Evolutionary conservation across 2,113 vertebrate species (phyloP).

Genomic region (Cottus gobio): DNA sequence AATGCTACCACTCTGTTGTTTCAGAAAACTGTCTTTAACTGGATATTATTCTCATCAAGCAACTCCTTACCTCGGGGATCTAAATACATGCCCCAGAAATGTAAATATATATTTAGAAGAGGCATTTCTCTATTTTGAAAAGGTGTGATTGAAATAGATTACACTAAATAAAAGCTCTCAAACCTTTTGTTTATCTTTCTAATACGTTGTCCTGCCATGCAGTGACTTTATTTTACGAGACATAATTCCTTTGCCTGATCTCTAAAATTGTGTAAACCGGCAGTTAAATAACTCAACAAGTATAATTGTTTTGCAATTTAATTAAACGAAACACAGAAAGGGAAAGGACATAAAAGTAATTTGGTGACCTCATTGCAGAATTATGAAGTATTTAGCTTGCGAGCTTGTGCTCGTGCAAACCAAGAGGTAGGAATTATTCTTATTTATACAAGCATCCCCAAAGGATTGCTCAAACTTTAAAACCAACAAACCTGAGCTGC

Average conservation of each 20-base stretch:
- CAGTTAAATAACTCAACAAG: slow-evolving; percentile 90
- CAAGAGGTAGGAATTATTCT: slow-evolving; percentile 89
- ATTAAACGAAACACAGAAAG: slow-evolving; percentile 91
- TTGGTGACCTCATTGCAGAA: slow-evolving; percentile 93
- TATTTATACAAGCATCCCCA: slow-evolving; percentile 90
- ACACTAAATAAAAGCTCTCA: slow-evolving; percentile 55
- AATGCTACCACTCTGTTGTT: slow-evolving; percentile 43
- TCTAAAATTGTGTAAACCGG: slow-evolving; percentile 88
- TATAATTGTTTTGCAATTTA: slow-evolving; percentile 89
- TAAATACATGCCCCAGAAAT: slow-evolving; percentile 22
- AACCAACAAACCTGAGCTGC: slow-evolving; percentile 87
- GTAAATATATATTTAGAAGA: slow-evolving; percentile 40
- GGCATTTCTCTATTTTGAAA: slow-evolving; percentile 29
- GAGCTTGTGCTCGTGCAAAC: slow-evolving; percentile 87
- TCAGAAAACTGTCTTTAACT: slow-evolving; percentile 31
- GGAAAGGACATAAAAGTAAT: slow-evolving; percentile 93
- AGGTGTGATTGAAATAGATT: slow-evolving; percentile 39
- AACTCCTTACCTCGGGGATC: slow-evolving; percentile 27
- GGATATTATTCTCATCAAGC: slow-evolving; percentile 30
- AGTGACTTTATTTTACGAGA: slow-evolving; percentile 76
- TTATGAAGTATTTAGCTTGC: slow-evolving; percentile 90
- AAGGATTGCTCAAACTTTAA: slow-evolving; percentile 86
- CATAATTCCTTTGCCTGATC: slow-evolving; percentile 82
- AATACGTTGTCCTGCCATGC: slow-evolving; percentile 55
- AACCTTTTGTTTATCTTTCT: slow-evolving; percentile 57